These are phyloP conservation scores for Rhegmatorhina hoffmannsi DNA, from an alignment of 2,113 vertebrate species.

Conservation along the genomic window DNA sequence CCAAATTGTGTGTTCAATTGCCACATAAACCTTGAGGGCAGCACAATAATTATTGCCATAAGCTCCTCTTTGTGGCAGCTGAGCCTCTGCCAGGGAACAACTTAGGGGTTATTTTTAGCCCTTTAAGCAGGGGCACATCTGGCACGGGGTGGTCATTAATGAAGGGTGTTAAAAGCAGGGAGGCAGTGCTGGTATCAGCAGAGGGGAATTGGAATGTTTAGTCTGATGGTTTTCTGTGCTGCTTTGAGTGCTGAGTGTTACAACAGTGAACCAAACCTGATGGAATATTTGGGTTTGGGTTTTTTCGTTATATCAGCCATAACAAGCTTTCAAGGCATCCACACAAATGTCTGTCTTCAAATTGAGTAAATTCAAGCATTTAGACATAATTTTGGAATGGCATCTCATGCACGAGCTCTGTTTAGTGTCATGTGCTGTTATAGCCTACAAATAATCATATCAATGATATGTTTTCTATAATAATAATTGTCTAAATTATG, in stretches of 20 bases:
- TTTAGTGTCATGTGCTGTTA: neutral
- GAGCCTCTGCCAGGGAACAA: slow-evolving; percentile 50
- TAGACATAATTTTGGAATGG: neutral
- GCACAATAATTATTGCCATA: slow-evolving; percentile 52
- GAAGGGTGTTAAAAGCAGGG: slow-evolving; percentile 57
- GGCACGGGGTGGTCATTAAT: slow-evolving; percentile 54
- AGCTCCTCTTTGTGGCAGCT: slow-evolving; percentile 56
- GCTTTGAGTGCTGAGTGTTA: slow-evolving; percentile 20
- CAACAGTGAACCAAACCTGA: slow-evolving; percentile 19
- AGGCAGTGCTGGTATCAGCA: slow-evolving; percentile 29
- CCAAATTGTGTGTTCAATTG: slow-evolving; percentile 12
- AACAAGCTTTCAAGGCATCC: neutral
- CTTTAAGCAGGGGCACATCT: slow-evolving; percentile 60
- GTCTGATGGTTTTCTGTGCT: slow-evolving; percentile 5
- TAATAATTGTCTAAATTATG: neutral
- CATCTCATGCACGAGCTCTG: neutral
- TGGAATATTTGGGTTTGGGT: neutral
- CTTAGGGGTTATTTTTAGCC: slow-evolving; percentile 62
- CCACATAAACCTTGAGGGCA: slow-evolving; percentile 59
- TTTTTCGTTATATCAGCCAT: neutral
- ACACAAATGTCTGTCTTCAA: neutral
- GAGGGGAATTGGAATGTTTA: slow-evolving; percentile 17
- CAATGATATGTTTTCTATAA: neutral
- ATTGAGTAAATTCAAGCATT: neutral
- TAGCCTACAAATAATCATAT: neutral